Percentiles rank a stretch among this genome's conserved stretches.
phyloP scores from a whole-genome alignment of 1,140 invertebrate species.

The Eupeodes corollae region DNA sequence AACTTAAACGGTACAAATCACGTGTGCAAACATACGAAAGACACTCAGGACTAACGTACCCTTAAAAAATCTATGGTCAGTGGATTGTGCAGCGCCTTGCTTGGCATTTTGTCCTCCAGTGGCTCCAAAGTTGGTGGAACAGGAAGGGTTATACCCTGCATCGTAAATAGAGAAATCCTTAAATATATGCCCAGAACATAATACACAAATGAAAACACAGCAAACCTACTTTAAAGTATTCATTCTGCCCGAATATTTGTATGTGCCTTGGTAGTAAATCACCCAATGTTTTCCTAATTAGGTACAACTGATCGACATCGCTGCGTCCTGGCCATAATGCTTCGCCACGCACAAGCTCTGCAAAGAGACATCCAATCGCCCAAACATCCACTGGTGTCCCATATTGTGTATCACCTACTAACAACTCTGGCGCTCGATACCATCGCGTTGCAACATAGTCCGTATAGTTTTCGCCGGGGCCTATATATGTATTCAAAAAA shows the following conservation, averaged over 20 bases:
- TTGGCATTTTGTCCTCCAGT: slow-evolving; percentile 72
- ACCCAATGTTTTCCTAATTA: slow-evolving; percentile 83
- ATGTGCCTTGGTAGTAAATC: slow-evolving; percentile 88
- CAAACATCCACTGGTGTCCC: slow-evolving; percentile 95
- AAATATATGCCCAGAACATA: background rate
- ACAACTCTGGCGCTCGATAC: slow-evolving; percentile 92
- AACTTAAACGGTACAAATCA: background rate
- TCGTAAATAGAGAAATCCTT: background rate
- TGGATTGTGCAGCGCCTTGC: slow-evolving; percentile 49
- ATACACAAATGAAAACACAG: background rate
- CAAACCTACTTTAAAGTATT: slow-evolving; percentile 65
- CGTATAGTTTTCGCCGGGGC: slow-evolving; percentile 93
- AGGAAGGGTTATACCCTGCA: slow-evolving; percentile 76
- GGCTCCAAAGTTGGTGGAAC: slow-evolving; percentile 79
- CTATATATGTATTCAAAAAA: slow-evolving; percentile 28
- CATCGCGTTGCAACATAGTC: slow-evolving; percentile 98
- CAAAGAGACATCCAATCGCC: slow-evolving; percentile 64
- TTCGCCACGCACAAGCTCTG: slow-evolving; percentile 89
- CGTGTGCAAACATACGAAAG: background rate
- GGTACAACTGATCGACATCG: slow-evolving; percentile 94
- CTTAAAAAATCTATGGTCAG: slow-evolving; percentile 76
- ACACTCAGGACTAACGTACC: slow-evolving; percentile 38
- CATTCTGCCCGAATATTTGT: slow-evolving; percentile 89
- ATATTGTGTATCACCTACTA: slow-evolving; percentile 96
- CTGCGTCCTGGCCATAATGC: slow-evolving; percentile 96